Evolutionary conservation across 2,888 invertebrate genomes (phyloP), one percentile per base, ranked within the genome.

Genomic region (Brenthis daphne): DNA sequence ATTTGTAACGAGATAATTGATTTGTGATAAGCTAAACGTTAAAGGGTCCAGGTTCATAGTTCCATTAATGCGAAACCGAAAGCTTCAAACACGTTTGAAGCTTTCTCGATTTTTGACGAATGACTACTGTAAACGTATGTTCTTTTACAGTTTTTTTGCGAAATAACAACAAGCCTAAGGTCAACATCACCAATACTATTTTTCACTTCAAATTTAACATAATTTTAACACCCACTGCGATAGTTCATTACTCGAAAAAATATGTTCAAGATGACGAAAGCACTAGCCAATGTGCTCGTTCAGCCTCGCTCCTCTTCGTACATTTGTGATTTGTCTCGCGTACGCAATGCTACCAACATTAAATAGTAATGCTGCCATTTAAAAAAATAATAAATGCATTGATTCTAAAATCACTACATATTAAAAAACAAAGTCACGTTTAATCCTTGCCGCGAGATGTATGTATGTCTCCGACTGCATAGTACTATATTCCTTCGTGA

Each of bases 31-130:
- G 95, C 98, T 97, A 96, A 98, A 97, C 95, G 97, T 97, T 95
- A 98, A 96, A 95, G 98, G 96, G 96, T 98, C 98, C 96, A 98
- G 98, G 97, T 97, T 98, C 98, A 98, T 98, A 98, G 97, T 98
- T 98, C 97, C 97, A 95, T 95, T 94, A 95, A 96, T 94, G 94
- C 96, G 95, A 95, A 95, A 95, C 95, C 96, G 97, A 97, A 97
- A 97, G 97, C 97, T 97, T 97, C 97, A 97, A 97, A 96, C 94
- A 94, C 93, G 94, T 95, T 96, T 97, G 97, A 97, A 97, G 97
- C 97, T 96, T 96, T 96, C 96, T 96, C 94, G 94, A 95, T 94
- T 94, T 95, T 94, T 94, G 95, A 94, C 94, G 94, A 94, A 94
- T 94, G 93, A 94, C 94, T 90, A 93, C 84, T 77, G 82, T 85